These are phyloP conservation scores for Coccyzus lansbergi DNA, from an alignment of 2,797 vertebrate genomes.

Conservation along the genomic window DNA sequence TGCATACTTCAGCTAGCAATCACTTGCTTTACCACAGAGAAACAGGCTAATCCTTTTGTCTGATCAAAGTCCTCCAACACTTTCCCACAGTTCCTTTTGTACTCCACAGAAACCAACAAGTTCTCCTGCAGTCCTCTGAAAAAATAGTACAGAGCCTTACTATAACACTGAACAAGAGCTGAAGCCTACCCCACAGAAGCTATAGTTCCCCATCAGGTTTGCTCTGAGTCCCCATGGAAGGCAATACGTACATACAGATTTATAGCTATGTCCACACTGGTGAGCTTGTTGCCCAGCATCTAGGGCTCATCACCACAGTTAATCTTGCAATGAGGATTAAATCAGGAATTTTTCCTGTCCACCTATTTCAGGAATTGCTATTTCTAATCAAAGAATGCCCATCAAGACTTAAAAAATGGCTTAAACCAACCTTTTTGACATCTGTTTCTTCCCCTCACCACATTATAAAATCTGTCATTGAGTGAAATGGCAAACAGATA, in stretches of 20 bases:
- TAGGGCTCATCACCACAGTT: neutral
- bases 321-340: neutral
- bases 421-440: neutral
- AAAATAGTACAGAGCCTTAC: neutral
- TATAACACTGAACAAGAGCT: neutral
- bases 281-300: neutral
- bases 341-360: neutral
- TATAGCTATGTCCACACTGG: neutral
- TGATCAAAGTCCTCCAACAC: conserved; percentile 56
- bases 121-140: neutral
- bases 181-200: neutral
- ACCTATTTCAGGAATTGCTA: neutral
- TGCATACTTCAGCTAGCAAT: conserved; percentile 53
- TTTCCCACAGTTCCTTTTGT: conserved; percentile 65
- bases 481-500: neutral
- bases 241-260: neutral
- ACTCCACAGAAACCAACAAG: neutral
- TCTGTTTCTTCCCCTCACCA: neutral
- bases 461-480: neutral
- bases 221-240: neutral
- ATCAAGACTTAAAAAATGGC: neutral
- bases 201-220: neutral
- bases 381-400: neutral
- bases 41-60: conserved; percentile 54
- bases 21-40: conserved; percentile 56